phyloP scores from a whole-genome alignment of 1,140 invertebrate species.

The Neodiprion fabricii region DNA sequence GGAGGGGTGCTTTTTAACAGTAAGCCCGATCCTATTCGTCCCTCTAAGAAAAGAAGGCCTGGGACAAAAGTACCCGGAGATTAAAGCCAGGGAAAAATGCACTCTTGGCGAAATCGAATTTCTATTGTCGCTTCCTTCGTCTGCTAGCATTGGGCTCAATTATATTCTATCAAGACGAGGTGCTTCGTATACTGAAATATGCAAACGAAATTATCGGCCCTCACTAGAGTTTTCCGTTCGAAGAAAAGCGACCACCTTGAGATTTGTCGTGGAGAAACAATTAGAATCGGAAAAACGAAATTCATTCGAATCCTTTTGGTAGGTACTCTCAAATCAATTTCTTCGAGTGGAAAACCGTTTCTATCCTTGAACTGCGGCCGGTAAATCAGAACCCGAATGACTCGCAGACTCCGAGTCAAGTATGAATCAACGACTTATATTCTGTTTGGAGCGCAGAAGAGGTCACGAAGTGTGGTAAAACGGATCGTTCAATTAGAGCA shows the following conservation, averaged over 20 bases:
- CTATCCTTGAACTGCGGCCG: not conserved
- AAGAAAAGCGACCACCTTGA: not conserved
- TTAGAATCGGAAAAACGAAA: not conserved
- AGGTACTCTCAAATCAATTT: too few species aligned
- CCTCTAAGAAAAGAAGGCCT: not conserved
- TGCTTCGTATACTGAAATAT: not conserved
- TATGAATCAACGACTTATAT: constrained; percentile 2
- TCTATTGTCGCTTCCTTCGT: not conserved
- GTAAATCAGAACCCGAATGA: not conserved
- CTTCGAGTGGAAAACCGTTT: not conserved
- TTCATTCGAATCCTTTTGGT: too few species aligned
- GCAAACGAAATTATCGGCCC: not conserved
- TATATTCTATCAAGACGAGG: not conserved
- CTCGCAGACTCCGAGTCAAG: not conserved
- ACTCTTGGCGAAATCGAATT: constrained; percentile 7
- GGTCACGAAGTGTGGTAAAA: not conserved
- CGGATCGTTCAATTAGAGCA: constrained; percentile 5
- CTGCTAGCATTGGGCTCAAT: constrained; percentile 4
- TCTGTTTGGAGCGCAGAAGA: not conserved
- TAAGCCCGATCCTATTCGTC: constrained; percentile 1
- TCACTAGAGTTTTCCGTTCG: not conserved
- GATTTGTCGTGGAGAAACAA: not conserved
- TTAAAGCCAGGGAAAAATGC: not conserved
- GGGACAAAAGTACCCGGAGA: constrained; percentile 1
- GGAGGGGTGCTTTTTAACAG: constrained; percentile 4